Evolutionary conservation across 2,797 vertebrate genomes (phyloP).

Genomic region (Neostethus bicornis): DNA sequence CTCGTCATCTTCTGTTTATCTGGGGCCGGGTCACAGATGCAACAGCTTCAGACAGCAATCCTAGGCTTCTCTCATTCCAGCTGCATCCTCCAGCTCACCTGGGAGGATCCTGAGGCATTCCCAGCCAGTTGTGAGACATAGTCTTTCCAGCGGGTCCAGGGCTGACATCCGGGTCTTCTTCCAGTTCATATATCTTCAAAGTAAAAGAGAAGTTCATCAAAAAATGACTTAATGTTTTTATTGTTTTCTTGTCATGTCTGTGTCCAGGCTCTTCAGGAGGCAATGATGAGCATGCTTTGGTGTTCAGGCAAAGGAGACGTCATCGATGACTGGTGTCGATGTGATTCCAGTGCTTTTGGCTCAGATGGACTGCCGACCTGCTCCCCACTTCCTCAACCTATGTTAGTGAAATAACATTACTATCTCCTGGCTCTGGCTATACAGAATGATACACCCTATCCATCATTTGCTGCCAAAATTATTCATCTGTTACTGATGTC

Average conservation of each 20-base stretch:
- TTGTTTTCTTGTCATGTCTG: neutral
- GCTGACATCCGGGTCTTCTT: too few relatives aligned
- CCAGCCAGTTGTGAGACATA: too few relatives aligned
- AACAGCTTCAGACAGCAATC: too few relatives aligned
- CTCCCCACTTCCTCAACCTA: conserved; percentile 91
- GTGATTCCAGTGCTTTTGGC: conserved; percentile 94
- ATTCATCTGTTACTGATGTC: conserved; percentile 11
- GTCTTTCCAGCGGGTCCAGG: too few relatives aligned
- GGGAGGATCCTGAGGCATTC: too few relatives aligned
- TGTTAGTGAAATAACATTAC: conserved; percentile 77
- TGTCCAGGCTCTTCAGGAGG: conserved; percentile 91
- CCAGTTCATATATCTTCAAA: too few relatives aligned
- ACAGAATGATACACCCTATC: conserved; percentile 30
- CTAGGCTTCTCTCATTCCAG: too few relatives aligned
- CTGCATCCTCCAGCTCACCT: too few relatives aligned
- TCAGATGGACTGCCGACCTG: conserved; percentile 93
- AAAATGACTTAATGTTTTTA: neutral
- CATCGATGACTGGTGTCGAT: conserved; percentile 98
- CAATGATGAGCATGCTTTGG: conserved; percentile 97
- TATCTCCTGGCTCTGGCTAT: conserved; percentile 21
- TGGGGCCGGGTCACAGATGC: too few relatives aligned
- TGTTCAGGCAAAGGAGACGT: conserved; percentile 96
- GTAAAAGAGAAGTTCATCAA: neutral
- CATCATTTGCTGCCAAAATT: conserved; percentile 37
- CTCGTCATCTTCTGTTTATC: too few relatives aligned